A percentile compares a stretch with the other conserved stretches of the same genome.
Conservation (phyloP, 2,797 vertebrate species). For the Halcyon leucocephala region DNA sequence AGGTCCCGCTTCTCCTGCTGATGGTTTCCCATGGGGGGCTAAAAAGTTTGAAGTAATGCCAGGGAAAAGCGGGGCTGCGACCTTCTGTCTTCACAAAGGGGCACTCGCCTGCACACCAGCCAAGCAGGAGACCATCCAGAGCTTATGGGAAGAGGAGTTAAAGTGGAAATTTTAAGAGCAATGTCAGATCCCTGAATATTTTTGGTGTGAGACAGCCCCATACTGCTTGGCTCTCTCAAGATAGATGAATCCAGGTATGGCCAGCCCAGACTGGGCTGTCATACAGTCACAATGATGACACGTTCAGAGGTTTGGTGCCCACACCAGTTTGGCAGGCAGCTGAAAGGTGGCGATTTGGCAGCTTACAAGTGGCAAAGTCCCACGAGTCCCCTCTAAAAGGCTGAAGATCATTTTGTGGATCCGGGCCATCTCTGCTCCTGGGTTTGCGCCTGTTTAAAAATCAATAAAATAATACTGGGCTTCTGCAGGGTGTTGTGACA, state of each 20-base stretch:
- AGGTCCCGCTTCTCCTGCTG: neutral
- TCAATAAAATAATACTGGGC: neutral
- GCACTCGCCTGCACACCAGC: neutral
- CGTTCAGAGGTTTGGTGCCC: neutral
- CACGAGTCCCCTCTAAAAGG: neutral
- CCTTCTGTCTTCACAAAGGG: neutral
- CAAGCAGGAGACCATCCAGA: neutral
- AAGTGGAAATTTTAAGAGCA: neutral
- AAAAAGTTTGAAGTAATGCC: neutral
- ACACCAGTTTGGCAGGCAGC: neutral
- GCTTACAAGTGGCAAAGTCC: neutral
- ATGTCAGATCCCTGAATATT: neutral
- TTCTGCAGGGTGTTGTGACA: neutral
- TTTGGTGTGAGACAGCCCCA: neutral
- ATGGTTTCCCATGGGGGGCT: accelerated
- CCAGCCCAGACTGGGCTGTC: neutral
- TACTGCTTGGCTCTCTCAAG: neutral
- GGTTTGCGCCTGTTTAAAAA: neutral
- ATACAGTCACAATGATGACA: neutral
- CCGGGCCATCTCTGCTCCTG: neutral
- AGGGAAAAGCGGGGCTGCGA: neutral
- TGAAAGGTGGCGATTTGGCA: neutral
- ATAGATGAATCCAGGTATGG: conserved; percentile 22
- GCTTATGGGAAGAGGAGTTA: neutral
- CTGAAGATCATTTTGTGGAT: neutral